Conservation (phyloP, 1,140 invertebrate species). For the Galleria mellonella region DNA sequence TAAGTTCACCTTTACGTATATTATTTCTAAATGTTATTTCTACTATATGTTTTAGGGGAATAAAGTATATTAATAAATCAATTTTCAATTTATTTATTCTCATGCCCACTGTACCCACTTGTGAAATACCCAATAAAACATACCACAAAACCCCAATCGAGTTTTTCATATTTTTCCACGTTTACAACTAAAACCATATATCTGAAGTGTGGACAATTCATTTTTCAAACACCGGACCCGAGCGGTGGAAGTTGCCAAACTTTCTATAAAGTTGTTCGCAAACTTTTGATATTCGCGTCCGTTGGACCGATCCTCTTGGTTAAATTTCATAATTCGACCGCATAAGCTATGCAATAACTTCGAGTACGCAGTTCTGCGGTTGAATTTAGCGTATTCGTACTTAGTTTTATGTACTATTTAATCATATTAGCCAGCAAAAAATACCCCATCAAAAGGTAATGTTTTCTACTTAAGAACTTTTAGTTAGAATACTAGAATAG, state of each 20-base stretch:
- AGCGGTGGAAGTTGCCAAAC: constrained; percentile 33
- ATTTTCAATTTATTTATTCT: no score
- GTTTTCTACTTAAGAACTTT: no score
- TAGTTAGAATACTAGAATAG: no score
- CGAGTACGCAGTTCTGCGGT: constrained; percentile 13
- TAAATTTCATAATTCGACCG: constrained; percentile 51
- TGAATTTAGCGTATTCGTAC: background rate
- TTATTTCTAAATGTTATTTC: no score
- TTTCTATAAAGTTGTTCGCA: constrained; percentile 36
- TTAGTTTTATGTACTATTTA: no score
- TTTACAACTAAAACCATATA: constrained; percentile 52
- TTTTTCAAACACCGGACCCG: constrained; percentile 56
- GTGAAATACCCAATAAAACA: constrained; percentile 2
- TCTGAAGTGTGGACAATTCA: constrained; percentile 67
- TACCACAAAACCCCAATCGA: background rate
- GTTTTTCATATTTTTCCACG: background rate
- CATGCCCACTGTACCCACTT: no score
- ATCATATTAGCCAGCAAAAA: no score
- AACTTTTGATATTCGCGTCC: constrained; percentile 60
- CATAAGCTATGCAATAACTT: constrained; percentile 24
- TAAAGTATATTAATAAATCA: no score
- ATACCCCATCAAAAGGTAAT: no score
- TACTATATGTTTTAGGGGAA: no score
- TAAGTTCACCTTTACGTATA: no score
- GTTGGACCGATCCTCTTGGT: constrained; percentile 42